These are phyloP conservation scores for Catocala sponsa DNA, from an alignment of 2,888 invertebrate genomes.

Conservation along the genomic window DNA sequence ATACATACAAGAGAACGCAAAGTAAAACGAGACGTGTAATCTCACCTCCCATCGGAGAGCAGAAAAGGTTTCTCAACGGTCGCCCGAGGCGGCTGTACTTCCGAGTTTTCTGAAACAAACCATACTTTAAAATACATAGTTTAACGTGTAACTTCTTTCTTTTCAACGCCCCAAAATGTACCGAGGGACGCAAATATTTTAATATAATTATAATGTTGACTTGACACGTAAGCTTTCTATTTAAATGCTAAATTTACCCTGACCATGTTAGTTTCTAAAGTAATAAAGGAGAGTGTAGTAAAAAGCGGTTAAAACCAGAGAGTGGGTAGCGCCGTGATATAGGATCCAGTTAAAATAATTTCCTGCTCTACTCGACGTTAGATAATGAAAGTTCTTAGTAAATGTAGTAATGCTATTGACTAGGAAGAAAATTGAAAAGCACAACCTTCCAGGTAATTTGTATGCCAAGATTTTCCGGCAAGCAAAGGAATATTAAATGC, in stretches of 20 bases:
- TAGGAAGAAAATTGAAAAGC: no score
- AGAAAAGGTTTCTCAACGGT: slow-evolving; percentile 94
- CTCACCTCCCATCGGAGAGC: slow-evolving; percentile 92
- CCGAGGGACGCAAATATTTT: slow-evolving; percentile 14
- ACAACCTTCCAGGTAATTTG: no score
- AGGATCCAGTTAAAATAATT: no score
- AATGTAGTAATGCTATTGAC: slow-evolving; percentile 1
- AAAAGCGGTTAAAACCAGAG: not conserved
- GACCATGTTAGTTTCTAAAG: slow-evolving; percentile 2
- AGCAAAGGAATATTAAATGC: no score
- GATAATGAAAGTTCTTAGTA: no score
- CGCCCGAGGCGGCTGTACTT: slow-evolving; percentile 90
- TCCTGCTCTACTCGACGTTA: not conserved
- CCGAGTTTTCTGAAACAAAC: slow-evolving; percentile 67
- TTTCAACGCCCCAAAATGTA: slow-evolving; percentile 14
- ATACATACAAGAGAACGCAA: no score
- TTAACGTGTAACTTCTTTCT: slow-evolving; percentile 2
- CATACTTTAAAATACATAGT: slow-evolving; percentile 12
- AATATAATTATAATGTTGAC: slow-evolving; percentile 23
- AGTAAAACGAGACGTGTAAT: slow-evolving; percentile 3
- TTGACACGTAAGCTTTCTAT: slow-evolving; percentile 13
- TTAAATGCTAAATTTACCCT: slow-evolving; percentile 21
- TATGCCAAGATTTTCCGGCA: no score
- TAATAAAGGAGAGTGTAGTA: not conserved
- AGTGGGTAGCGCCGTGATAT: no score